Evolutionary conservation across 2,888 invertebrate species (phyloP), one percentile per base, ranked within the genome.

Genomic region (Mythimna loreyi): DNA sequence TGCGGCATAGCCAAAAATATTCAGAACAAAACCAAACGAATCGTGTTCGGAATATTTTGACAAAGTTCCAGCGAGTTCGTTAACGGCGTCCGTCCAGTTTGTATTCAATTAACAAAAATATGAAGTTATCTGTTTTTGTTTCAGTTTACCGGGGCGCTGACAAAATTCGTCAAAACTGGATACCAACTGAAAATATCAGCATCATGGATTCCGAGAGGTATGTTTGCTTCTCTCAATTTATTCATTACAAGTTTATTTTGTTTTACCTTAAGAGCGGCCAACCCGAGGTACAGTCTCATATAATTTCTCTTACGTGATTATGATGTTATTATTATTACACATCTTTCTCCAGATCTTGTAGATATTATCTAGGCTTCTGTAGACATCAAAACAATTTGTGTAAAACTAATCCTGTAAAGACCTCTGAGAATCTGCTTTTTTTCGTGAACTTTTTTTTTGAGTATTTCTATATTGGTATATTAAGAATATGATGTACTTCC

Each of bases 131-230:
- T 59, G 33, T 78, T 83, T 83, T 90, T 6, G 72, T 71, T 71
- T 19, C 92, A 93, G 93, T 85, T 85, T 78, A 59, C 67, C 69
- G 80, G 53, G 68, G 61, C 60, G 85, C 73, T 63, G 68, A 50
- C 76, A 81, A 78, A 79, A 85, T 84, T 84, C 83, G 83, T 86
- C 82, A 87, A 90, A 89, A 84, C 92, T 93, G 93, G 93, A 89
- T 86, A 75, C 86, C 86, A 62, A 72, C 76, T 90, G 85, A 88
- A 65, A 81, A 78, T 65, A 76, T 81, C 74, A 81, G 67, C 86
- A 84, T 71, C 82, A 94, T 94, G 94, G 94, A 94, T 90, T 94
- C 94, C 60, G 94, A 94, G 90, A 94, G 94, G 94, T 94, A 74
- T 87, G 89, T 67, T 23, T 4, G 21, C 23, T 16, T n/a, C 23